Conservation (phyloP, 2,888 invertebrate species). For the Pollenia labialis region DNA sequence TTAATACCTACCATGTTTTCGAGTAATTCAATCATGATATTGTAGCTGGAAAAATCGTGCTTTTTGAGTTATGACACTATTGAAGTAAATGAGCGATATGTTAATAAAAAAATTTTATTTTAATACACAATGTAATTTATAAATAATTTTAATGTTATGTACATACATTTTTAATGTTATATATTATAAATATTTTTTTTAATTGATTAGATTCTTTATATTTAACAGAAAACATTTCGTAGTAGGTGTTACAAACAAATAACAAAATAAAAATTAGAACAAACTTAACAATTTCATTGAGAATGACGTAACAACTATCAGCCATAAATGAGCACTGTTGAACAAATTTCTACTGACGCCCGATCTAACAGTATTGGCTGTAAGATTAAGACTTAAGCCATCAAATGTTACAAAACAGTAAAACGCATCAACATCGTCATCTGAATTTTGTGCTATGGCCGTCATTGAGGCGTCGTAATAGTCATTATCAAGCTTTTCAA, state of each 20-base stretch:
- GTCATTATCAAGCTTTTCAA: slow-evolving; percentile 54
- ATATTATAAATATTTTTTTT: slow-evolving; percentile 36
- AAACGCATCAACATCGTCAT: slow-evolving; percentile 59
- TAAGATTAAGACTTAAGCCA: slow-evolving; percentile 62
- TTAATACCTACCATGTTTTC: no score
- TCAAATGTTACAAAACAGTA: slow-evolving; percentile 67
- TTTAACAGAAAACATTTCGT: slow-evolving; percentile 51
- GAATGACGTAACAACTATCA: slow-evolving; percentile 16
- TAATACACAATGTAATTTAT: slow-evolving; percentile 14
- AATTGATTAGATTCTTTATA: slow-evolving; percentile 36
- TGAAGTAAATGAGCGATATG: no score
- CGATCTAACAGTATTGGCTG: slow-evolving; percentile 49
- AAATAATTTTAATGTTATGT: slow-evolving; percentile 34
- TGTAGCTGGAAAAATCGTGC: no score
- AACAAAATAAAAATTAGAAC: slow-evolving; percentile 59
- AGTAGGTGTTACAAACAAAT: slow-evolving; percentile 45
- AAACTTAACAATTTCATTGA: slow-evolving; percentile 47
- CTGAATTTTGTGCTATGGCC: slow-evolving; percentile 57
- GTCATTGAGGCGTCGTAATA: slow-evolving; percentile 63
- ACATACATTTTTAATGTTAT: slow-evolving; percentile 54
- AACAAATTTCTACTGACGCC: background rate
- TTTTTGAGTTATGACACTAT: no score
- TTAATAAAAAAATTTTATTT: background rate
- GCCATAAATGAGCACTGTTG: background rate
- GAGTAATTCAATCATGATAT: no score